Evolutionary conservation across 2,888 invertebrate species (phyloP), one percentile per base, ranked within the genome.

Genomic region (Aphodius sticticus): DNA sequence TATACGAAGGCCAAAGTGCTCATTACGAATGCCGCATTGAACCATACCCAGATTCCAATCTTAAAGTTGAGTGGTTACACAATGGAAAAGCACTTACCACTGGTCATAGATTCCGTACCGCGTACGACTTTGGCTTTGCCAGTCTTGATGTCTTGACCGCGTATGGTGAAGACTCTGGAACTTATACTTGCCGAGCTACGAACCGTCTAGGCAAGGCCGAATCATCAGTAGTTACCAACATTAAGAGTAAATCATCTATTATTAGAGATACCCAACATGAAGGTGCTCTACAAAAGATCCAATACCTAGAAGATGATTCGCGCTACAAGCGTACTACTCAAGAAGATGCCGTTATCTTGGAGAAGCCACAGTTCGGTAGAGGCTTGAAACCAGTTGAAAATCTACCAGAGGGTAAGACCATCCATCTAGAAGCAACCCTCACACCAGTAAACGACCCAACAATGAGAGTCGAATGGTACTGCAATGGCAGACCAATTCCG

Each of bases 391-490:
- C 95, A 86, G 91, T 94, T 78, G 96, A 95, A 83, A 94, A 95
- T 85, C 92, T 96, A 15, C 92, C 95, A 12, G 98, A 99, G 90
- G 97, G 97, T 26, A 92, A 93, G 81, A 95, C 95, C 78, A 96
- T 97, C 79, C 98, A 98, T 89, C 91, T 99, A 84, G 98, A 98
- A 90, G 97, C 97, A 0, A 98, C 98, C 6, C 91, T 99, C 53
- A 97, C 97, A 0, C 99, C 99, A 0, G 96, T 99, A 69, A 98
- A 99, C 86, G 99, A 99, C 89, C 98, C 99, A 5, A 97, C 97
- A 7, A 99, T 99, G 99, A 94, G 95, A 84, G 97, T 99, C 9
- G 99, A 99, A 90, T 99, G 99, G 99, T 98, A 94, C 90, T 96
- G 97, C 89, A 97, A 99, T 90, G 99, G 98, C 77, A 92, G 95